Conservation (phyloP, 2,888 invertebrate species). For the Megalurothrips usitatus region DNA sequence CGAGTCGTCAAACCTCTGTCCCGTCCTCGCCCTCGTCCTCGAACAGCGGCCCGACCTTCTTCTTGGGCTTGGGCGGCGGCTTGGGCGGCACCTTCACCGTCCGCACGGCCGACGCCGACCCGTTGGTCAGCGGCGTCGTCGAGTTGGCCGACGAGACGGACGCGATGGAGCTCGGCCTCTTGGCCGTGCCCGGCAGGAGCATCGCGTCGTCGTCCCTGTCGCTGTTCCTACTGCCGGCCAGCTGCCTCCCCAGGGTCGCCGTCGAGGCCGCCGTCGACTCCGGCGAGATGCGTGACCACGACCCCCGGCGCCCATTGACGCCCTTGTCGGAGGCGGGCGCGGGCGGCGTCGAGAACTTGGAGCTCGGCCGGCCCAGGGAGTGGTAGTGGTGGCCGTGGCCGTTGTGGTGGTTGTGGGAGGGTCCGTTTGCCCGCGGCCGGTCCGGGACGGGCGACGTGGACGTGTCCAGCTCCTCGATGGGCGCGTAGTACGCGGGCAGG, state of each 20-base stretch:
- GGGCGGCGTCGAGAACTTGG: neutral
- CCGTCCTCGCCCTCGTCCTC: slow-evolving; percentile 87
- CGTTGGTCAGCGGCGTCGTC: slow-evolving; percentile 8
- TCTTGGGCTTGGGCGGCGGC: slow-evolving; percentile 79
- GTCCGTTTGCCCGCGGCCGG: neutral
- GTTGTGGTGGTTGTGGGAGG: neutral
- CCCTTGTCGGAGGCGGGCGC: slow-evolving; percentile 26
- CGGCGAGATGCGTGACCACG: neutral
- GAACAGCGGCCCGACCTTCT: slow-evolving; percentile 68
- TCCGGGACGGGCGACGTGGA: slow-evolving; percentile 45
- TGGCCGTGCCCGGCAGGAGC: slow-evolving; percentile 28
- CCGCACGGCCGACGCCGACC: neutral
- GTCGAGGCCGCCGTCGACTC: neutral
- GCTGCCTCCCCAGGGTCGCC: neutral
- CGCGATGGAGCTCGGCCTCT: slow-evolving; percentile 27
- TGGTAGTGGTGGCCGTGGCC: neutral
- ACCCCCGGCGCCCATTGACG: neutral
- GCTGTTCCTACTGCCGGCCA: neutral
- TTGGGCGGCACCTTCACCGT: slow-evolving; percentile 68
- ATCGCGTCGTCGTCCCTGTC: slow-evolving; percentile 33
- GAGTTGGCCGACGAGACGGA: slow-evolving; percentile 27
- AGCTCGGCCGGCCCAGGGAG: slow-evolving; percentile 48
- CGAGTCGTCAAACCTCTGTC: slow-evolving; percentile 64
- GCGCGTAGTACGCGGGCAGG: slow-evolving; percentile 43
- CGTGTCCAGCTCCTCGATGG: slow-evolving; percentile 53